Conservation (phyloP, 2,113 vertebrate species). For the Ceratotherium simum region DNA sequence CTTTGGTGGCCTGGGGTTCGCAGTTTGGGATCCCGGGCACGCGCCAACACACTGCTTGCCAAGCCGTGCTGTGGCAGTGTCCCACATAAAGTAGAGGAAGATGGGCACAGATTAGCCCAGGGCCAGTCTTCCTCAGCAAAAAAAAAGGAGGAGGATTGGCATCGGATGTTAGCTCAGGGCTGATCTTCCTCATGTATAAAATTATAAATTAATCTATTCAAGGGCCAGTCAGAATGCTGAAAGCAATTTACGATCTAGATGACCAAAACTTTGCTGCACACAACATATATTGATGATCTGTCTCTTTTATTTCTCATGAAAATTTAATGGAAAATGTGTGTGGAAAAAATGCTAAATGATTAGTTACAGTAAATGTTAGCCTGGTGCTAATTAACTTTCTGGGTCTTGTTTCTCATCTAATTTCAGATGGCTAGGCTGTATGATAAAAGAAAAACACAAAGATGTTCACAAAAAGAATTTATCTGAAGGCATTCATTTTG, state of each 20-base stretch:
- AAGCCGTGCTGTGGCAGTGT: too few relatives aligned
- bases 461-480: constrained; percentile 55
- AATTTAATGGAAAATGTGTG: constrained; percentile 70
- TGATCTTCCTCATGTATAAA: not conserved
- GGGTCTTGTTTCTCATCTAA: constrained; percentile 43
- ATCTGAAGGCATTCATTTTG: constrained; percentile 55
- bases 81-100: too few relatives aligned
- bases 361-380: constrained; percentile 61
- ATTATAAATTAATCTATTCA: constrained; percentile 40
- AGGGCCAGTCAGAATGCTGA: constrained; percentile 19
- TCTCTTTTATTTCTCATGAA: constrained; percentile 68
- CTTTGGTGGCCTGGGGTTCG: too few relatives aligned
- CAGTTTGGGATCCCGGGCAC: too few relatives aligned
- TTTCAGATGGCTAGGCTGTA: constrained; percentile 14
- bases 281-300: not conserved
- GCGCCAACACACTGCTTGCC: too few relatives aligned
- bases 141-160: too few relatives aligned
- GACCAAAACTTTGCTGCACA: constrained; percentile 32
- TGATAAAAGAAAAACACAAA: constrained; percentile 43
- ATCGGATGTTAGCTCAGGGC: too few relatives aligned
- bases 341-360: constrained; percentile 55
- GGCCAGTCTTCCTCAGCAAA: too few relatives aligned
- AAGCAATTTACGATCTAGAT: constrained; percentile 44
- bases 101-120: too few relatives aligned
- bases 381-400: constrained; percentile 67